These are phyloP conservation scores for Chromobotia macracanthus DNA, from an alignment of 2,797 vertebrate species.

Conservation along the genomic window DNA sequence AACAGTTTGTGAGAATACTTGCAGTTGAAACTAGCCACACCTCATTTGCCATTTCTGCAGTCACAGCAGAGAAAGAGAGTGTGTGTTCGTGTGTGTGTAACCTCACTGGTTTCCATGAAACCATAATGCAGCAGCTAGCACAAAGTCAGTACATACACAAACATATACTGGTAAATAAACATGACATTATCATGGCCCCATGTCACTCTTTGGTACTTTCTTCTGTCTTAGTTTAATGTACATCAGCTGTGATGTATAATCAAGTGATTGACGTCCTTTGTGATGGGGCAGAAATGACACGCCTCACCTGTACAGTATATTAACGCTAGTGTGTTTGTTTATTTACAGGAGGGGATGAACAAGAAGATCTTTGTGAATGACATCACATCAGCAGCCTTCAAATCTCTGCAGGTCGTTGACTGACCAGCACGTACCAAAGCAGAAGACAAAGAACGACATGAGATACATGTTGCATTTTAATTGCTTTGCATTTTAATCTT, in stretches of 20 bases:
- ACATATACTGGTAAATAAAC: too few relatives aligned
- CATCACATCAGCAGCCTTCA: constrained; percentile 67
- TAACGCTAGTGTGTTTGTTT: background rate
- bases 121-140: background rate
- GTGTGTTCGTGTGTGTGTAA: background rate
- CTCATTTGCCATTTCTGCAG: constrained; percentile 65
- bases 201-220: too few relatives aligned
- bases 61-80: constrained; percentile 26
- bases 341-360: constrained; percentile 75
- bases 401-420: constrained; percentile 66
- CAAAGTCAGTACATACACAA: too few relatives aligned
- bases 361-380: constrained; percentile 79
- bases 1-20: constrained; percentile 34
- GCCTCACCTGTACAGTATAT: too few relatives aligned
- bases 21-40: constrained; percentile 54
- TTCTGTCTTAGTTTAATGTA: too few relatives aligned
- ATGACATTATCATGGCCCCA: too few relatives aligned
- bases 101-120: constrained; percentile 14
- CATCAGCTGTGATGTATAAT: too few relatives aligned
- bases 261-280: too few relatives aligned
- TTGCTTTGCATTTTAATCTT: background rate
- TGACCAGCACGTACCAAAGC: constrained; percentile 49
- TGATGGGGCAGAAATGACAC: background rate
- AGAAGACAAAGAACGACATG: background rate
- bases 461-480: background rate